Evolutionary conservation across 2,888 invertebrate genomes (phyloP).

Genomic region (Punctoribates punctum): DNA sequence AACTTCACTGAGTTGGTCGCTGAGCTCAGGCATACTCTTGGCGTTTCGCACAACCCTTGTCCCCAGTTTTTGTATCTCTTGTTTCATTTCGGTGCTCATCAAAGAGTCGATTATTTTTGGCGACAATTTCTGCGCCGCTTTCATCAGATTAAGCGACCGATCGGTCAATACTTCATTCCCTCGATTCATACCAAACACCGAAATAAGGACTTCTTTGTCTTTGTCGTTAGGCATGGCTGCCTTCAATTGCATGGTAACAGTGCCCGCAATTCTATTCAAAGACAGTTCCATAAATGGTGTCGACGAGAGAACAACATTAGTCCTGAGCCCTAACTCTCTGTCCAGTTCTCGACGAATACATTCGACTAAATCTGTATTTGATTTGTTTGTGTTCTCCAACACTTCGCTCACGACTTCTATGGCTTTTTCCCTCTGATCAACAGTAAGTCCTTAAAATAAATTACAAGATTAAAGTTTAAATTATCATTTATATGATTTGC

Average conservation of each 20-base stretch:
- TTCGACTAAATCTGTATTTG: conserved; percentile 10
- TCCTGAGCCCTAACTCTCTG: not conserved
- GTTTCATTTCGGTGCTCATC: conserved; percentile 37
- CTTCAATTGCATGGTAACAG: conserved; percentile 26
- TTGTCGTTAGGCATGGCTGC: not conserved
- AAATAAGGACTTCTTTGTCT: not conserved
- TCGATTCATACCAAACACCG: not conserved
- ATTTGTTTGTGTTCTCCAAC: conserved; percentile 7
- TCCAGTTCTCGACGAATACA: conserved; percentile 30
- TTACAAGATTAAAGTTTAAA: not conserved
- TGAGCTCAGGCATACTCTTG: conserved; percentile 15
- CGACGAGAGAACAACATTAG: conserved; percentile 21
- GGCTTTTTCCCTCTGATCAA: not conserved
- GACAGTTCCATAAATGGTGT: conserved; percentile 29
- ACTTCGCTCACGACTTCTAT: not conserved
- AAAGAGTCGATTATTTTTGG: conserved; percentile 39
- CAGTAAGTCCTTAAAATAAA: not conserved
- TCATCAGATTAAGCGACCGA: conserved; percentile 16
- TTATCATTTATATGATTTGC: not conserved
- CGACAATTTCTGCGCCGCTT: conserved; percentile 28
- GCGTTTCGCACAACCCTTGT: conserved; percentile 39
- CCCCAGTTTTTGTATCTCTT: conserved; percentile 30
- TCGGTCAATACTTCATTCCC: not conserved
- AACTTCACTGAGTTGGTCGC: conserved; percentile 36
- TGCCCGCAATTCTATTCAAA: not conserved